Conservation (phyloP, 2,888 invertebrate genomes). For the Mythimna lalbum region DNA sequence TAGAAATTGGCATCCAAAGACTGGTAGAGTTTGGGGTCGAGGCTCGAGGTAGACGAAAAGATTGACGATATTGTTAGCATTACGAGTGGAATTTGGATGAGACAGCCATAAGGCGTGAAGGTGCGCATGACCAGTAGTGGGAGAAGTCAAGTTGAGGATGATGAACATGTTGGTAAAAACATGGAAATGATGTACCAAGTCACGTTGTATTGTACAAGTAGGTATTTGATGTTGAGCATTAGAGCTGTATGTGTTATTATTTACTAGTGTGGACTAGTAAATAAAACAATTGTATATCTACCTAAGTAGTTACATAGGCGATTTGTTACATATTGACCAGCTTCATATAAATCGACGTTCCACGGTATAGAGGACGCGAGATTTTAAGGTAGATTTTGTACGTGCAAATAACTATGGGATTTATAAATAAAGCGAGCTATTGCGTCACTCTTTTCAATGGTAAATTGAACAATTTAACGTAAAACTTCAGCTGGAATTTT, state of each 20-base stretch:
- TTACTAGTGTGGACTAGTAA: too few relatives aligned
- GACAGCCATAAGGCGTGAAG: background rate
- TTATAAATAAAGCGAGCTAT: slow-evolving; percentile 35
- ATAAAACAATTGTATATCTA: too few relatives aligned
- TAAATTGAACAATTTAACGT: slow-evolving; percentile 16
- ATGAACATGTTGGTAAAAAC: background rate
- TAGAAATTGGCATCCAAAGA: background rate
- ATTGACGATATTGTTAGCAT: background rate
- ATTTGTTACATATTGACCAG: background rate
- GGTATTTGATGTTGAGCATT: background rate
- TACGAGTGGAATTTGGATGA: background rate
- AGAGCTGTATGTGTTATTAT: too few relatives aligned
- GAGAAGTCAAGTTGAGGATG: background rate
- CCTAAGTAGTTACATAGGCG: too few relatives aligned
- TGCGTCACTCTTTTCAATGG: slow-evolving; percentile 19
- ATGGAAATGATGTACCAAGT: background rate
- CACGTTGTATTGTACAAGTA: background rate
- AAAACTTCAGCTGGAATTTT: background rate
- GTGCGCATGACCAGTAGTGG: too few relatives aligned
- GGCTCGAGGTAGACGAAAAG: too few relatives aligned
- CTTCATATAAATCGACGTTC: slow-evolving; percentile 10
- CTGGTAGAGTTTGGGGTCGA: too few relatives aligned
- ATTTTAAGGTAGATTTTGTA: slow-evolving; percentile 9
- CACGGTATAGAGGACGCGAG: slow-evolving; percentile 13
- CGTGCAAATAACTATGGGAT: slow-evolving; percentile 14